phyloP scores from a whole-genome alignment of 1,140 invertebrate species.

The Drosophila miranda region DNA sequence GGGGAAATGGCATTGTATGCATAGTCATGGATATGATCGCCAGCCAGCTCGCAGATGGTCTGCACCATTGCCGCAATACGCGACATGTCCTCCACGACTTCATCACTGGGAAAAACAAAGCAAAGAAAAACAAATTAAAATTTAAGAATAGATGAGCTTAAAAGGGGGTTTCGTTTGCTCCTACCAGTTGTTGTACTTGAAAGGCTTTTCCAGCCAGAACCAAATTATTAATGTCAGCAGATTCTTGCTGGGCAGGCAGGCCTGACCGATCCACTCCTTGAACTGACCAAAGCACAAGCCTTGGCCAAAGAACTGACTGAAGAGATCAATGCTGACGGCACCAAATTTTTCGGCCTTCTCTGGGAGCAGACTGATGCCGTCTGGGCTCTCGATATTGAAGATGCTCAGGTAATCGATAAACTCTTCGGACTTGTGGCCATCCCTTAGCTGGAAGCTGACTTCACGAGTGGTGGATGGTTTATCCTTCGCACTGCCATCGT shows the following conservation, averaged over 20 bases:
- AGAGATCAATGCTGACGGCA: conserved; percentile 62
- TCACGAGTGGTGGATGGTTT: conserved; percentile 39
- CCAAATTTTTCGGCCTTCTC: conserved; percentile 59
- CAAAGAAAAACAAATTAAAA: background rate
- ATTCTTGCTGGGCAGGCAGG: conserved; percentile 64
- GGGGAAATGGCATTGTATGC: conserved; percentile 87
- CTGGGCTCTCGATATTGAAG: conserved; percentile 59
- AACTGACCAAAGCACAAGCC: conserved; percentile 66
- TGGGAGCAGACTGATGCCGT: conserved; percentile 41
- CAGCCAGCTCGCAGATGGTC: conserved; percentile 69
- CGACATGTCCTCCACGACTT: conserved; percentile 77
- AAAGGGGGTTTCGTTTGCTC: background rate
- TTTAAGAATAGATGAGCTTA: too few relatives aligned
- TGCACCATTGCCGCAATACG: conserved; percentile 71
- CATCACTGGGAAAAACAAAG: conserved; percentile 55
- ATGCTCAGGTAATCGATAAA: conserved; percentile 75
- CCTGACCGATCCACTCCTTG: conserved; percentile 48
- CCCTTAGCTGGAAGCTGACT: conserved; percentile 59
- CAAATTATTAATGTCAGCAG: conserved; percentile 69
- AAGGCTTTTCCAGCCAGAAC: conserved; percentile 78
- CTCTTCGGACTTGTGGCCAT: conserved; percentile 55
- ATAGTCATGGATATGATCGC: conserved; percentile 79
- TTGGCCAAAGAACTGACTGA: conserved; percentile 59
- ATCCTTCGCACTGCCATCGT: conserved; percentile 27
- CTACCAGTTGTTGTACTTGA: conserved; percentile 72